A percentile compares a stretch with the other conserved stretches of the same genome.
Conservation (phyloP, 37 sponge, comb jelly and placozoan species). For the Chondrilla cf. caribensis region DNA sequence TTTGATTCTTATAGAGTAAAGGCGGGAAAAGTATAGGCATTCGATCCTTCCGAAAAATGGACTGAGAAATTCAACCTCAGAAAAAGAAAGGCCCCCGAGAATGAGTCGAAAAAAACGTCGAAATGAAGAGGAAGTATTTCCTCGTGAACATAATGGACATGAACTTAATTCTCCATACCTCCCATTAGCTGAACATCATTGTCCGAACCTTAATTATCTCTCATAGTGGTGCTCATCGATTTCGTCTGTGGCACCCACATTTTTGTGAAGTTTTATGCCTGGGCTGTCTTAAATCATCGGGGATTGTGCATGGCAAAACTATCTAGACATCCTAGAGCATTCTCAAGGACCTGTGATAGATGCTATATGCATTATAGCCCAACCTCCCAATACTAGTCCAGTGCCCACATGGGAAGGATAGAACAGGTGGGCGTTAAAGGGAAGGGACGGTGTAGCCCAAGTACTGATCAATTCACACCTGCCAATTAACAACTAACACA, state of each 20-base stretch:
- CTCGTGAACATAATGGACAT: conserved; percentile 68
- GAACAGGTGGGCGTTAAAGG: no score
- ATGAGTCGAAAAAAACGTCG: neutral
- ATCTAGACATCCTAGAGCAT: conserved; percentile 70
- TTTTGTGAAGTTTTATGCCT: conserved; percentile 69
- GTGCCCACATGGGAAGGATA: conserved; percentile 90
- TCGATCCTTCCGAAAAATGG: conserved; percentile 27
- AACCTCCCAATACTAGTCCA: conserved; percentile 74
- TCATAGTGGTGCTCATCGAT: conserved; percentile 63
- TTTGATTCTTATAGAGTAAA: conserved; percentile 49
- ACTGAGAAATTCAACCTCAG: neutral
- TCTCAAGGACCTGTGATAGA: conserved; percentile 55
- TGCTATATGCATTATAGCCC: conserved; percentile 40
- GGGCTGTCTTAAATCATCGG: conserved; percentile 45
- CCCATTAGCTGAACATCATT: conserved; percentile 56
- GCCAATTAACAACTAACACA: no score
- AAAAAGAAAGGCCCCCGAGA: neutral
- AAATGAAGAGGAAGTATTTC: conserved; percentile 9
- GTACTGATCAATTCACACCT: no score
- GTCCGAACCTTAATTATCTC: conserved; percentile 63
- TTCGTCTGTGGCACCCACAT: conserved; percentile 53
- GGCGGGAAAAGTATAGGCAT: conserved; percentile 37
- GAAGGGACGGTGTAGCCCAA: no score
- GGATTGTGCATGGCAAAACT: conserved; percentile 54
- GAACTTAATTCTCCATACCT: conserved; percentile 52